Conservation (phyloP, 2,113 vertebrate genomes). For the Neomonachus schauinslandi region DNA sequence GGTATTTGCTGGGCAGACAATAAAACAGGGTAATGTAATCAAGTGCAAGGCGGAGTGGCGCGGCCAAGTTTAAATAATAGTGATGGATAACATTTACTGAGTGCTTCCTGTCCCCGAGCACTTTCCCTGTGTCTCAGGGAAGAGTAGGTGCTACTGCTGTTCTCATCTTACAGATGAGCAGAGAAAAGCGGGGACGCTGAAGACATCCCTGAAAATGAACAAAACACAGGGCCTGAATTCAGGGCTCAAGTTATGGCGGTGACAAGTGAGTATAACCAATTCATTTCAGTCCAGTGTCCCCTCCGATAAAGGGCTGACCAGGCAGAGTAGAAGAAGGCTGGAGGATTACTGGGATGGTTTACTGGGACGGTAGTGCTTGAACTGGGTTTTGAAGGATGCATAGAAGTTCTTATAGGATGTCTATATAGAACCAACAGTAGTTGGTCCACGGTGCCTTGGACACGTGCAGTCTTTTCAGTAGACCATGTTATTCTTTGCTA, state of each 20-base stretch:
- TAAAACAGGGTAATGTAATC: neutral
- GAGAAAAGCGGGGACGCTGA: neutral
- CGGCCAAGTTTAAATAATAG: neutral
- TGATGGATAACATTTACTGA: accelerated
- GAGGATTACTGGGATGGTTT: neutral
- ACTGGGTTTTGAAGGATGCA: neutral
- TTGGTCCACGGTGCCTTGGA: accelerated
- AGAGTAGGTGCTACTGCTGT: accelerated
- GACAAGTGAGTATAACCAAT: neutral
- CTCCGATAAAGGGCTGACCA: neutral
- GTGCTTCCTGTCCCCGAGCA: too few relatives aligned
- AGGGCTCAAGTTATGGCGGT: neutral
- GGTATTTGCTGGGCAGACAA: neutral
- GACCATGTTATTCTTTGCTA: neutral
- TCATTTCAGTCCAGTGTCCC: neutral
- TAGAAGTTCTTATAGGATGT: neutral
- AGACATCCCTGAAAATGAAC: neutral
- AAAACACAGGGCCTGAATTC: neutral
- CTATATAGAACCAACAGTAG: neutral
- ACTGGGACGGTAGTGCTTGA: neutral
- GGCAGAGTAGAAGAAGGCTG: neutral
- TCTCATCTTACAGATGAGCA: neutral
- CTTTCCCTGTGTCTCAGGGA: accelerated
- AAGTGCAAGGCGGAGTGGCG: neutral
- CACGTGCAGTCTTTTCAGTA: neutral